Base-by-base conservation (phyloP, 2,888 invertebrate genomes). In the Drosophila multiciliata region DNA sequence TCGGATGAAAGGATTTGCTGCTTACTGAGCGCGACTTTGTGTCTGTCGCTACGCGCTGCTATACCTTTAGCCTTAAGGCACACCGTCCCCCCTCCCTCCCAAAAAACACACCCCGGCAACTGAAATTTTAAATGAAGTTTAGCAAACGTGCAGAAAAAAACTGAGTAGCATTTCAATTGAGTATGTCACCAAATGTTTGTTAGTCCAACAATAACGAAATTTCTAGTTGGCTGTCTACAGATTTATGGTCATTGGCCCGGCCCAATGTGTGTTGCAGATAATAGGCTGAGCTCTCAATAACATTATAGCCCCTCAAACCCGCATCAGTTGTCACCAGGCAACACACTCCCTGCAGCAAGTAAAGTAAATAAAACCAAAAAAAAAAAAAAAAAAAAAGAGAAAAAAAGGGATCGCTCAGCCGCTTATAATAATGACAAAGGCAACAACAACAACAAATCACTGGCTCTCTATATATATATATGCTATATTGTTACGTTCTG, bases 1-100 rank as follows among this genome's bases (percentile, higher is more conserved):
- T 87, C 86, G 86, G 86, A 87, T 87, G 89, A 87, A 89, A 87
- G 89, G 86, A 87, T 87, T 87, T 87, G 89, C 85, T 89, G 87
- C 89, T 89, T 87, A 89, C 87, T 73, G 89, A 80, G 86, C 82
- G 86, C 84, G 85, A 85, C 87, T 84, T 88, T 83, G 71, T 78
- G 71, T 85, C 70, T 68, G 40, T 64, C 42, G 52, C 58, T 57
- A 45, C 36, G 57, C 32, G 29, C 23, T 38, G 49, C 57, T 12
- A 36, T 38, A 29, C 53, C 40, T n/a, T 35, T 29, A 23, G 5
- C 20, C 20, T 12, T 11, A 20, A 36, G 23, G 1, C 3, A 29
- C 45, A 29, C 48, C 48, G 20, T 23, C 15, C 1, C 7, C 12
- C n/a, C 42, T 1, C 11, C 42, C n/a, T n/a, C n/a, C n/a, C n/a